These are phyloP conservation scores for Hybognathus amarus DNA, from an alignment of 2,797 vertebrate species.

Conservation along the genomic window DNA sequence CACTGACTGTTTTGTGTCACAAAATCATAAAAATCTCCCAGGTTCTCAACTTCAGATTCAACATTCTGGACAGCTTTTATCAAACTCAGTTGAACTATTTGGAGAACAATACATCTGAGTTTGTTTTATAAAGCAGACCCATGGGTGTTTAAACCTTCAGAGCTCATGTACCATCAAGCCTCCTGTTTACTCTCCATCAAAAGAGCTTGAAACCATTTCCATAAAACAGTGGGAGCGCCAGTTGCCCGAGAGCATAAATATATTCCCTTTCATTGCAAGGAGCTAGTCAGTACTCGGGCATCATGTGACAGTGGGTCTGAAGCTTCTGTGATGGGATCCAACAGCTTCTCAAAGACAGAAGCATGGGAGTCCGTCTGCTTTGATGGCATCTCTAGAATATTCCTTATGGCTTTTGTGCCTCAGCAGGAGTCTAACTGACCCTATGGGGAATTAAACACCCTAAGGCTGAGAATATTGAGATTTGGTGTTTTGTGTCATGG, in stretches of 20 bases:
- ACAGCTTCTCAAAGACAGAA: conserved; percentile 68
- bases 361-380: conserved; percentile 62
- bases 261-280: conserved; percentile 58
- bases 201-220: conserved; percentile 66
- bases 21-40: too few species aligned
- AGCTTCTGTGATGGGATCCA: conserved; percentile 61
- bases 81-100: conserved; percentile 47
- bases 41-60: background rate
- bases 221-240: conserved; percentile 61
- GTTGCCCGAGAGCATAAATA: conserved; percentile 49
- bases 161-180: conserved; percentile 65
- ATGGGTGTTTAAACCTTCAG: conserved; percentile 49
- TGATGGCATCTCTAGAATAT: conserved; percentile 64
- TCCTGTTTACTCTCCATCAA: conserved; percentile 68
- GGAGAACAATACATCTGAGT: conserved; percentile 58
- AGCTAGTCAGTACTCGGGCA: conserved; percentile 31
- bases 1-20: background rate
- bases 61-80: conserved; percentile 4
- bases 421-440: conserved; percentile 27
- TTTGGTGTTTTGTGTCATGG: conserved; percentile 9
- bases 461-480: conserved; percentile 21
- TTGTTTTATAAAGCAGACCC: conserved; percentile 64
- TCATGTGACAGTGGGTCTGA: conserved; percentile 42
- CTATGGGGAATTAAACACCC: background rate
- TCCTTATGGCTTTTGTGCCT: conserved; percentile 36